phyloP scores from a whole-genome alignment of 2,113 vertebrate genomes.

The Neogale vison region DNA sequence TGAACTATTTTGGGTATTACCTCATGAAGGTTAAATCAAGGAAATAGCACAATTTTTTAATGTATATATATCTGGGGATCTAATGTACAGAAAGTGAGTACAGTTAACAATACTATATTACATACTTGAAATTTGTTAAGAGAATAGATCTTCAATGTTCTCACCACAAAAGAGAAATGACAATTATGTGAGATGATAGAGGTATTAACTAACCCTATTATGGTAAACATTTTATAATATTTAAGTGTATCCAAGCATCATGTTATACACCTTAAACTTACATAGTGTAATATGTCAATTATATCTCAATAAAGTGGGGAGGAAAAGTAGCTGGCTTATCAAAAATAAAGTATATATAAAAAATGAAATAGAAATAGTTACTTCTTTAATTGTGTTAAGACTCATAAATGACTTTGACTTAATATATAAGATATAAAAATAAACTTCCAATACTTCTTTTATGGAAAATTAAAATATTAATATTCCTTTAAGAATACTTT shows the following conservation, averaged over 20 bases:
- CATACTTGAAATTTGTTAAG: background rate
- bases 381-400: slow-evolving; percentile 16
- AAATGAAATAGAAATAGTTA: slow-evolving; percentile 68
- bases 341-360: background rate
- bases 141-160: background rate
- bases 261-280: background rate
- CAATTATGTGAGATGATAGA: background rate
- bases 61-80: background rate
- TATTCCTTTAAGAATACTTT: slow-evolving; percentile 25
- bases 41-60: slow-evolving; percentile 41
- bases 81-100: background rate
- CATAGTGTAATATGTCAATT: background rate
- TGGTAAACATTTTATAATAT: background rate
- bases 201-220: background rate
- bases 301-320: background rate
- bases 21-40: slow-evolving; percentile 6
- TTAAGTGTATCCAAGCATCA: background rate
- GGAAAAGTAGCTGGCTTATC: background rate
- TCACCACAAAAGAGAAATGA: background rate
- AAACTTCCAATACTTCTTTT: slow-evolving; percentile 46
- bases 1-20: slow-evolving; percentile 23
- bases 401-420: background rate
- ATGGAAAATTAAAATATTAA: slow-evolving; percentile 21
- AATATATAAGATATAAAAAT: background rate
- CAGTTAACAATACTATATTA: background rate